Base-by-base conservation (phyloP, 2,888 invertebrate genomes). In the Eupithecia vulgata region DNA sequence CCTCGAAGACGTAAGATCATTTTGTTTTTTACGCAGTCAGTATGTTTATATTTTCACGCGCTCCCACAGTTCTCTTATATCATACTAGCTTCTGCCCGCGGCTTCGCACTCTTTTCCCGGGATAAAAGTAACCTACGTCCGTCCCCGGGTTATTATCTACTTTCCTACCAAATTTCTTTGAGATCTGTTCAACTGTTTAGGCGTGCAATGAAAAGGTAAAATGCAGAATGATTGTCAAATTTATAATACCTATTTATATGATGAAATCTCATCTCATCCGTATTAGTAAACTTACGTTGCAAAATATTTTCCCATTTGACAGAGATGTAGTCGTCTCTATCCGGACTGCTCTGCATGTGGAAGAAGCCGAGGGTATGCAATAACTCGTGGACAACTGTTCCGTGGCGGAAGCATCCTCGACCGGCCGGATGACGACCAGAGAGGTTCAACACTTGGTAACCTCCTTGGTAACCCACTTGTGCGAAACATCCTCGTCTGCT, bases 351-450 rank as follows among this genome's bases (percentile, higher is more conserved):
- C 87, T 98, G 98, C 91, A 97, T 97, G 85, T 98, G 98, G 88
- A 96, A 97, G 88, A 98, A 97, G 3, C 98, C 97, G 0, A 97
- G 91, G 0, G 97, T 96, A 84, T 98, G 98, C 81, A 97, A 94
- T 66, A 98, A 89, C 86, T 98, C 98, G 84, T 98, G 97, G 5
- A 96, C 95, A 6, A 97, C 95, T n/a, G 96, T 96, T 17, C 97
- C 96, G 79, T 95, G 95, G 0, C 95, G 91, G 78, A 96, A 95
- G 82, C 96, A 96, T 21, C 95, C 95, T 0, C 95, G 93, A 0
- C 95, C 95, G 1, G 87, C 92, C 0, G 95, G 91, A 77, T 96
- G 96, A 0, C 94, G 89, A 0, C 90, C 92, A 0, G 91, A 94
- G n/a, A 96, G 84, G 82, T 96, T 96, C 65, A 96, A 79, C n/a